Percentiles rank a stretch among this genome's conserved stretches.
Conservation (phyloP, 2,888 invertebrate species). For the Luperina nickerlii region DNA sequence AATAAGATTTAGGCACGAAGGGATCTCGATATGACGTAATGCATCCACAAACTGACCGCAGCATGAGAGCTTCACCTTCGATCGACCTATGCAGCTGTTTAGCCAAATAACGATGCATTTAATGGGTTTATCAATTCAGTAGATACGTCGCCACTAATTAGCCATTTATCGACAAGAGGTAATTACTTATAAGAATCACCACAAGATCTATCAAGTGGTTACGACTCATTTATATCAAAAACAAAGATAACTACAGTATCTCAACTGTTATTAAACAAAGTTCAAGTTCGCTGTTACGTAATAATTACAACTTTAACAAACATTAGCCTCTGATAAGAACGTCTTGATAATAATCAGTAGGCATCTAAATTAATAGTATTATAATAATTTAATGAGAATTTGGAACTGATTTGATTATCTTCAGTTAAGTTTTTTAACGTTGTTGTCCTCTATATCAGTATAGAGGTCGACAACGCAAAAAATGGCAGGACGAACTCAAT, state of each 20-base stretch:
- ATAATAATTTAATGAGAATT: not conserved
- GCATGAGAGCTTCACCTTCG: not conserved
- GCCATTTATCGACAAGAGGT: not conserved
- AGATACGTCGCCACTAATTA: not conserved
- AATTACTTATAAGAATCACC: constrained; percentile 5
- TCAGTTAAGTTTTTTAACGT: not conserved
- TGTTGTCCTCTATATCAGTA: not conserved
- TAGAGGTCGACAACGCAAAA: not conserved
- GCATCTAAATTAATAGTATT: not conserved
- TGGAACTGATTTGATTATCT: not conserved
- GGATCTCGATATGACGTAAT: not conserved
- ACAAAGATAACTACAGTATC: constrained; percentile 24
- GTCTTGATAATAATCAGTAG: constrained; percentile 1
- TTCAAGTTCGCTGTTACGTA: constrained; percentile 55
- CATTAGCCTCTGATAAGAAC: constrained; percentile 17
- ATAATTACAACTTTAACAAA: constrained; percentile 16
- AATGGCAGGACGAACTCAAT: not conserved
- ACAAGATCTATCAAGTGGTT: constrained; percentile 13
- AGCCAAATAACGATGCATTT: not conserved
- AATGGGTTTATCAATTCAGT: not conserved
- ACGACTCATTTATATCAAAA: constrained; percentile 5
- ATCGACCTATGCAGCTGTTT: not conserved
- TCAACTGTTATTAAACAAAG: constrained; percentile 16
- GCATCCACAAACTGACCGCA: not conserved
- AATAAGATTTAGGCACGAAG: no score